Conservation (phyloP, 2,797 vertebrate species). For the Peromyscus eremicus region DNA sequence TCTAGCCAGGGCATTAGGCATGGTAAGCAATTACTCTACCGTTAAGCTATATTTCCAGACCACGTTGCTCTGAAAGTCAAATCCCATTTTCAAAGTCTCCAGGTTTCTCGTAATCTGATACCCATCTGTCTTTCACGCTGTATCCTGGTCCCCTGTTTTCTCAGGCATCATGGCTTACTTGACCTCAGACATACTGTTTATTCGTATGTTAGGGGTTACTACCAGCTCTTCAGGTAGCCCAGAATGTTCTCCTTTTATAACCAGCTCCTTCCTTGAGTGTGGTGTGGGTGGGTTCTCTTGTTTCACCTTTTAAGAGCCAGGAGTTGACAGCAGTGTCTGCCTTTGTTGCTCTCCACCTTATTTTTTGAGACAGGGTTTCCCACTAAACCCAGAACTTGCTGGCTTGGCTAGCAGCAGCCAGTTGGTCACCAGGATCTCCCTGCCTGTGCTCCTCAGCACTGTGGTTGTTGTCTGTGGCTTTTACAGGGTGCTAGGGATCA, state of each 20-base stretch:
- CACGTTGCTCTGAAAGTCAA: neutral
- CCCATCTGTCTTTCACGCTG: neutral
- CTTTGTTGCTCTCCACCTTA: too few relatives aligned
- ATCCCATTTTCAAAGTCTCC: neutral
- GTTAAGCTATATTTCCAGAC: neutral
- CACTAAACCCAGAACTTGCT: neutral
- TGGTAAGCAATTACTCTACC: neutral
- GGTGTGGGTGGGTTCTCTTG: neutral
- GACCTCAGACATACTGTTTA: neutral
- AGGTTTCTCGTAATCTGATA: neutral
- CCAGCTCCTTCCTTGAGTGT: neutral
- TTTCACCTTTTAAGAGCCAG: neutral
- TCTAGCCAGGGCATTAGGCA: neutral
- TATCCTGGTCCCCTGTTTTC: too few relatives aligned
- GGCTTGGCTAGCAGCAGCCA: neutral
- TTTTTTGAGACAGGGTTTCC: neutral
- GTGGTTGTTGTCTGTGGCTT: neutral
- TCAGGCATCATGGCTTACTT: neutral
- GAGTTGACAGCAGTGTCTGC: neutral
- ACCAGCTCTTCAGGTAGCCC: neutral
- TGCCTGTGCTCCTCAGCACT: neutral
- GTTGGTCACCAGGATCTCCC: neutral
- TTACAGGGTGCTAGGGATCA: neutral
- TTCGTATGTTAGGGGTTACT: neutral
- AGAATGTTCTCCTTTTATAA: neutral